A percentile compares a stretch with the other conserved stretches of the same genome.
These are phyloP conservation scores for Anser brachyrhynchus DNA, from an alignment of 2,113 vertebrate genomes.

Conservation along the genomic window DNA sequence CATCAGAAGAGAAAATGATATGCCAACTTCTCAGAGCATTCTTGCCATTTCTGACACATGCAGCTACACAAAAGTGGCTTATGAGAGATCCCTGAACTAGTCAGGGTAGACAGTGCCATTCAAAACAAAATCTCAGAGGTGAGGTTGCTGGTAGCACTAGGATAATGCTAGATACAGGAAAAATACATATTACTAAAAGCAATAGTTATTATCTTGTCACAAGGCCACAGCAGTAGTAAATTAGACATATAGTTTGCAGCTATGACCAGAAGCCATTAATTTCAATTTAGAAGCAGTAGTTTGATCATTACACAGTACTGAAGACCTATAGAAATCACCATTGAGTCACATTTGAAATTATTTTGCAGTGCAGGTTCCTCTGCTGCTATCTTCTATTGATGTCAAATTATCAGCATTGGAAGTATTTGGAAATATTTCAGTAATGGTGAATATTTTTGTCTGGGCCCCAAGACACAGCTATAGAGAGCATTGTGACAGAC, in stretches of 20 bases:
- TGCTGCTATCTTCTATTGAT: background rate
- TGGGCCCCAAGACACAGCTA: background rate
- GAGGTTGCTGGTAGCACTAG: background rate
- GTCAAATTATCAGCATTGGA: background rate
- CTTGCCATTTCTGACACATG: conserved; percentile 37
- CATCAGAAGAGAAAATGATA: conserved; percentile 50
- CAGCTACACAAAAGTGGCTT: conserved; percentile 4
- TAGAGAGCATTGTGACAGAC: background rate
- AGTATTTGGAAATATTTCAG: background rate
- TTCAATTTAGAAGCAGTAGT: background rate
- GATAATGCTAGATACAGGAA: background rate
- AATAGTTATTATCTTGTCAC: background rate
- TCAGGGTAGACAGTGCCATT: conserved; percentile 40
- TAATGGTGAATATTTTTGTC: background rate
- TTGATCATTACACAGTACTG: background rate
- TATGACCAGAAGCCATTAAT: background rate
- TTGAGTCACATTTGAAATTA: background rate
- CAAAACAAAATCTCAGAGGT: conserved; percentile 3
- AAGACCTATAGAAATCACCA: background rate
- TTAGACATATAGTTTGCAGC: background rate
- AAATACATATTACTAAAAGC: background rate
- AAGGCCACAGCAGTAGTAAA: background rate
- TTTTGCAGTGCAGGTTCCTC: background rate
- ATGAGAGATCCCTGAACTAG: conserved; percentile 43
- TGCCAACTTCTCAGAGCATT: background rate